Percentiles rank a stretch among this genome's conserved stretches.
Evolutionary conservation across 2,797 vertebrate species (phyloP).

Genomic region (Hoplostethus mediterraneus): DNA sequence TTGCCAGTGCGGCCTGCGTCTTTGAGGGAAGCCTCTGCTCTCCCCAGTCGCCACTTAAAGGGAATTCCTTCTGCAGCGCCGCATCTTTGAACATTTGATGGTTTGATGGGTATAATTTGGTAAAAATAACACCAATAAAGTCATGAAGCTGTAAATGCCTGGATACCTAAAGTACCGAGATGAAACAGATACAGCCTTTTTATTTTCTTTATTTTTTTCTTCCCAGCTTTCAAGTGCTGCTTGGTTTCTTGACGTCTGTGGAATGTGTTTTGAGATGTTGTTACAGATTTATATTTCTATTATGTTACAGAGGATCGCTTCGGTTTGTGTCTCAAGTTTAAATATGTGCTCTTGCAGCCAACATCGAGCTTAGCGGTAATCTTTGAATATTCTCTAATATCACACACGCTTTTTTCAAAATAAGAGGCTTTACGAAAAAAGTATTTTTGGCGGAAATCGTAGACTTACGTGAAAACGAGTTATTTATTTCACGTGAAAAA

Average conservation of each 20-base stretch:
- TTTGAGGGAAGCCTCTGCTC: slow-evolving; percentile 66
- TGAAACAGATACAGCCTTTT: slow-evolving; percentile 65
- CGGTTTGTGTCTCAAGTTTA: slow-evolving; percentile 45
- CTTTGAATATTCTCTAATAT: slow-evolving; percentile 49
- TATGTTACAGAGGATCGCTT: slow-evolving; percentile 20
- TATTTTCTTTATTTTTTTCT: slow-evolving; percentile 30
- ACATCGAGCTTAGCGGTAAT: slow-evolving; percentile 56
- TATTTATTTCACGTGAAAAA: slow-evolving; percentile 20
- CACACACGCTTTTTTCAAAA: slow-evolving; percentile 6
- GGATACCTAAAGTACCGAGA: slow-evolving; percentile 71
- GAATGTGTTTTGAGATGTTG: slow-evolving; percentile 38
- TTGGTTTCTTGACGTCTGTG: slow-evolving; percentile 7
- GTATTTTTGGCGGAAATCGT: too few relatives aligned
- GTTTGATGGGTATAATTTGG: slow-evolving; percentile 80
- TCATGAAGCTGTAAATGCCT: slow-evolving; percentile 67
- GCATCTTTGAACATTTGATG: slow-evolving; percentile 72
- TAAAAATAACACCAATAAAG: slow-evolving; percentile 81
- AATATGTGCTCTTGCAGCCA: slow-evolving; percentile 48
- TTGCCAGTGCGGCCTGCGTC: slow-evolving; percentile 41
- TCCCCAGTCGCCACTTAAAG: slow-evolving; percentile 73
- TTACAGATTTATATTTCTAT: slow-evolving; percentile 37
- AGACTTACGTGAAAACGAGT: not conserved
- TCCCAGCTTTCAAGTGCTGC: slow-evolving; percentile 17
- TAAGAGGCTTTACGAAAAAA: slow-evolving; percentile 49
- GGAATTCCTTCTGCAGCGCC: slow-evolving; percentile 71